Percentiles rank a stretch among this genome's conserved stretches.
These are phyloP conservation scores for Halcyon chelicuti DNA, from an alignment of 2,797 vertebrate genomes.

Conservation along the genomic window DNA sequence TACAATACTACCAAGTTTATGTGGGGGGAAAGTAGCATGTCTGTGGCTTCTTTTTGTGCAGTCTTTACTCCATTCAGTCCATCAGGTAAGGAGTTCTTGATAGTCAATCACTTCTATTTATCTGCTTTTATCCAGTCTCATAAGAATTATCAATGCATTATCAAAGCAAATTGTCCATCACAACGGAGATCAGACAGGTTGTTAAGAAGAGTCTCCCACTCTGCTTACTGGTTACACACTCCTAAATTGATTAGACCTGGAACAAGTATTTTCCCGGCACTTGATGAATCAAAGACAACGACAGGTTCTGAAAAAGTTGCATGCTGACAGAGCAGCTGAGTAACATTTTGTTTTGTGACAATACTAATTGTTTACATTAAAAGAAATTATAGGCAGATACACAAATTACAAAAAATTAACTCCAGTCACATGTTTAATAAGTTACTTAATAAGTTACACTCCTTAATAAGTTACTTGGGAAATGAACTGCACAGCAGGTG, in stretches of 20 bases:
- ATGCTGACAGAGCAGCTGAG: not conserved
- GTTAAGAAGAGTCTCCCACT: not conserved
- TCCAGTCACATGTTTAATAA: not conserved
- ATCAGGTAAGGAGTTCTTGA: not conserved
- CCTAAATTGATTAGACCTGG: not conserved
- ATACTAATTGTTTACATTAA: not conserved
- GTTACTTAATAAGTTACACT: not conserved
- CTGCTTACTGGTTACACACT: not conserved
- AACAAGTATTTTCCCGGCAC: not conserved
- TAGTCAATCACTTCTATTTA: not conserved
- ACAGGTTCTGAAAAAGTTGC: not conserved
- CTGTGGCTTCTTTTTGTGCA: not conserved
- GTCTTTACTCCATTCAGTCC: not conserved
- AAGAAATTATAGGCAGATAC: not conserved
- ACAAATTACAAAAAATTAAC: not conserved
- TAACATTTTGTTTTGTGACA: not conserved
- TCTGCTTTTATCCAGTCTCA: not conserved
- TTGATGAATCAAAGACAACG: not conserved
- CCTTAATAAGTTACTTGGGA: not conserved
- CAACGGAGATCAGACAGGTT: not conserved
- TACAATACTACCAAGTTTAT: rapidly evolving
- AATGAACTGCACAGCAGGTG: not conserved
- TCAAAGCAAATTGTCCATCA: not conserved
- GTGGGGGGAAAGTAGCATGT: not conserved
- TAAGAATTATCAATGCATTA: not conserved